These are phyloP conservation scores for Leucoma salicis DNA, from an alignment of 2,888 invertebrate genomes.

Conservation along the genomic window DNA sequence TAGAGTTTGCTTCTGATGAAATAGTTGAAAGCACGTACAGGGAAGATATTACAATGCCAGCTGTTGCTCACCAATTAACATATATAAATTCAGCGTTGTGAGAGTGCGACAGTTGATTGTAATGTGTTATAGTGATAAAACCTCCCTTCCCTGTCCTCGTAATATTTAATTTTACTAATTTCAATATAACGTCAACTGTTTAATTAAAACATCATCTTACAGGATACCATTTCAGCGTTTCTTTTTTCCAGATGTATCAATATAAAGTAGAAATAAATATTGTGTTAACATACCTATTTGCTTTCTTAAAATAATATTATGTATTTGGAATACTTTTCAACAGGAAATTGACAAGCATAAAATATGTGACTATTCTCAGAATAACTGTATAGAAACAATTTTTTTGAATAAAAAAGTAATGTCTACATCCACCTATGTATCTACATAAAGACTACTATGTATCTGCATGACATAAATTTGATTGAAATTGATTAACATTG, in stretches of 20 bases:
- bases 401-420: no score
- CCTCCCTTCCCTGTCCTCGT: not conserved
- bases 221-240: not conserved
- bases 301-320: no score
- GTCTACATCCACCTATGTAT: no score
- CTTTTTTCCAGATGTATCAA: no score
- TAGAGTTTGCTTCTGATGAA: constrained; percentile 1
- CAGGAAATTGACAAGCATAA: no score
- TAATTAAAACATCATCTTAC: not conserved
- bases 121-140: constrained; percentile 6
- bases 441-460: no score
- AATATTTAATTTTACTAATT: not conserved
- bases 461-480: no score
- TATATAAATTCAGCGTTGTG: not conserved
- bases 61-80: constrained; percentile 9
- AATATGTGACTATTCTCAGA: no score
- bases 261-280: no score
- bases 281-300: no score
- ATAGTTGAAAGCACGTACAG: constrained; percentile 9
- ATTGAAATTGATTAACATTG: not conserved
- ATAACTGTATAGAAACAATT: no score
- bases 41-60: constrained; percentile 13
- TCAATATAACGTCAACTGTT: not conserved
- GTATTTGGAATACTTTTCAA: no score
- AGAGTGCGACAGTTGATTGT: constrained; percentile 10